A percentile compares a stretch with the other conserved stretches of the same genome.
These are phyloP conservation scores for Oligia strigilis DNA, from an alignment of 2,888 invertebrate genomes.

Conservation along the genomic window DNA sequence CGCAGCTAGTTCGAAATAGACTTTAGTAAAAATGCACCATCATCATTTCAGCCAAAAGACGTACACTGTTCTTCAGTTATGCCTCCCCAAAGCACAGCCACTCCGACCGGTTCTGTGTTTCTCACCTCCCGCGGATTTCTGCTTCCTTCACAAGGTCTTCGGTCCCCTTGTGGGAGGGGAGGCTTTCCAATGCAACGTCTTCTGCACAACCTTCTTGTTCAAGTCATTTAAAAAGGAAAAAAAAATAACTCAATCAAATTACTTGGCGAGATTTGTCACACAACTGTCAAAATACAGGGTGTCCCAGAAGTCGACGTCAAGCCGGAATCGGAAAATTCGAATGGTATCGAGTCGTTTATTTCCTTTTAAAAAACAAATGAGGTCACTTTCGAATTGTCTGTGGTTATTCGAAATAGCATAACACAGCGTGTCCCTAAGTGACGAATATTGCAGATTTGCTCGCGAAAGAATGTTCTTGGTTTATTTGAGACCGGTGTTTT, in stretches of 20 bases:
- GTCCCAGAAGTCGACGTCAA: too few relatives aligned
- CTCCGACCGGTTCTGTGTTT: background rate
- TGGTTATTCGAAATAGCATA: background rate
- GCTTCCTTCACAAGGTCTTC: background rate
- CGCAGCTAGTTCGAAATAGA: background rate
- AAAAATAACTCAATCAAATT: background rate
- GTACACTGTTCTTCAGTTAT: background rate
- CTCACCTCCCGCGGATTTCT: background rate
- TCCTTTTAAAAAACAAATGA: conserved; percentile 1
- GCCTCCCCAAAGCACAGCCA: background rate
- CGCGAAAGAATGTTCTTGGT: background rate
- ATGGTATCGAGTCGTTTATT: background rate
- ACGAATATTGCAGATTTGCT: background rate
- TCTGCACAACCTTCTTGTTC: background rate
- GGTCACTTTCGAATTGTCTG: background rate
- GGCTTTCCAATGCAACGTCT: background rate
- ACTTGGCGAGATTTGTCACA: background rate
- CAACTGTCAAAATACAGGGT: background rate
- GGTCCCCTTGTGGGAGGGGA: background rate
- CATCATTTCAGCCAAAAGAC: background rate
- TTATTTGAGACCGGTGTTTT: background rate
- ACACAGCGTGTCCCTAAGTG: background rate
- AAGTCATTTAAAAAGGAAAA: background rate
- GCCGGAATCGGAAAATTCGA: background rate
- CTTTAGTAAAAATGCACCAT: background rate